Percentiles rank a stretch among this genome's conserved stretches.
These are phyloP conservation scores for Mustelus asterias DNA, from an alignment of 2,113 vertebrate species.

Conservation along the genomic window DNA sequence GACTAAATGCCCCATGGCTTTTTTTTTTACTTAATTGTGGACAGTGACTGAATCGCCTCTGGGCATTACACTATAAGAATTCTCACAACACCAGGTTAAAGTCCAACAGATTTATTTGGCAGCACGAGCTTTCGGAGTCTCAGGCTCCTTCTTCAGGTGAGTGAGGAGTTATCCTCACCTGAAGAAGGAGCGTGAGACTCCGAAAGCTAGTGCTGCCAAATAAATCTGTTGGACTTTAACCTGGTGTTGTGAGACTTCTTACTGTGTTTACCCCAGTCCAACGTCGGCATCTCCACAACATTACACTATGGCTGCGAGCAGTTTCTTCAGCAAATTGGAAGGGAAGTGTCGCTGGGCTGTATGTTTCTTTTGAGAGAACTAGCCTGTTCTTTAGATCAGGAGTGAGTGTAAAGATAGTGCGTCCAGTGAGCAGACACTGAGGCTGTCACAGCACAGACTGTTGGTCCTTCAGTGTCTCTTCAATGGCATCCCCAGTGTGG, in stretches of 20 bases:
- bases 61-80: not conserved
- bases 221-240: too few relatives aligned
- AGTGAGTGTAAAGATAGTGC: not conserved
- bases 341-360: not conserved
- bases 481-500: not conserved
- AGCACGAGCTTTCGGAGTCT: too few relatives aligned
- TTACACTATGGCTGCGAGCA: not conserved
- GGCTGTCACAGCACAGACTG: too few relatives aligned
- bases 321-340: not conserved
- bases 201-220: too few relatives aligned
- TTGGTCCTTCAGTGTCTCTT: too few relatives aligned
- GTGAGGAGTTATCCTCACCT: too few relatives aligned
- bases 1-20: not conserved
- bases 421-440: not conserved
- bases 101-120: too few relatives aligned
- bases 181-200: too few relatives aligned
- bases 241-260: too few relatives aligned
- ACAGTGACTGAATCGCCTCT: not conserved
- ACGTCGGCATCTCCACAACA: not conserved
- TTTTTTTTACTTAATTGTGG: not conserved
- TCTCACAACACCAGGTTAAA: too few relatives aligned
- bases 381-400: not conserved
- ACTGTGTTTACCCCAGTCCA: too few relatives aligned
- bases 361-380: not conserved
- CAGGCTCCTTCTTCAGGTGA: too few relatives aligned